These are phyloP conservation scores for Apolygus lucorum DNA, from an alignment of 1,140 invertebrate genomes.

Conservation along the genomic window DNA sequence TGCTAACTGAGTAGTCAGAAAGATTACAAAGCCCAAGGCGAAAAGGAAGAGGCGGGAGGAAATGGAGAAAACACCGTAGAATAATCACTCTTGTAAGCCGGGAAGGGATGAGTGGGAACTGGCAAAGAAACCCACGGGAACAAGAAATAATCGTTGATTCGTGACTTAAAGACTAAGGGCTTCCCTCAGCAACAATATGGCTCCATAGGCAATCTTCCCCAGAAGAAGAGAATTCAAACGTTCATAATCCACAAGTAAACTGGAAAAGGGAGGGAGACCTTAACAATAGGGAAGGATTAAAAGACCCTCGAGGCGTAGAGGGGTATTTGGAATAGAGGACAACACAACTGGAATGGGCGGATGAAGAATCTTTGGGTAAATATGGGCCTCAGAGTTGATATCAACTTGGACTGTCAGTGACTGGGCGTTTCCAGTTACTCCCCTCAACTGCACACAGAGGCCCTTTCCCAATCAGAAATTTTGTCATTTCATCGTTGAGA, in stretches of 20 bases:
- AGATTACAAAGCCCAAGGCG: not conserved
- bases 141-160: conserved; percentile 7
- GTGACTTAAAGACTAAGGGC: conserved; percentile 1
- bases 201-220: not conserved
- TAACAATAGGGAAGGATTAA: not conserved
- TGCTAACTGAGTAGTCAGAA: not conserved
- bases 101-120: not conserved
- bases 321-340: not conserved
- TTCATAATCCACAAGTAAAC: conserved; percentile 7
- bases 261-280: not conserved
- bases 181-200: not conserved
- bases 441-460: too few relatives aligned
- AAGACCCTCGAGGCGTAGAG: conserved; percentile 1
- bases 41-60: not conserved
- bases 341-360: not conserved
- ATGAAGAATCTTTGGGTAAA: too few relatives aligned
- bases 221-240: not conserved
- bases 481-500: too few relatives aligned
- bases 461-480: too few relatives aligned
- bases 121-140: conserved; percentile 7
- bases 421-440: too few relatives aligned
- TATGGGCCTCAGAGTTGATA: too few relatives aligned
- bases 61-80: not conserved
- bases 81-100: not conserved
- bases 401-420: too few relatives aligned